These are phyloP conservation scores for Bombus balteatus DNA, from an alignment of 1,140 invertebrate genomes.

Conservation along the genomic window DNA sequence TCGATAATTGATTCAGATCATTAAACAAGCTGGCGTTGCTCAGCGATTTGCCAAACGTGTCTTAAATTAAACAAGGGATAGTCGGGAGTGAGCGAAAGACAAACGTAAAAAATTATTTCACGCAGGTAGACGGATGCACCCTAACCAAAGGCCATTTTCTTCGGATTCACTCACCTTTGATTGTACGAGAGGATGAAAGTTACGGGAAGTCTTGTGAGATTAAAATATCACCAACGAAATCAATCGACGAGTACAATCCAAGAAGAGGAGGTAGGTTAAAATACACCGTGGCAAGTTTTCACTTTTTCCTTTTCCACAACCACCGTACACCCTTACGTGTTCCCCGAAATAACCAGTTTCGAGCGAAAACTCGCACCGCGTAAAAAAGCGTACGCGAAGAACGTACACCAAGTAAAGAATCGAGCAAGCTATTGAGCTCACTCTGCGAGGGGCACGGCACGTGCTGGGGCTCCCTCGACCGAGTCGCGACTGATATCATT, in stretches of 20 bases:
- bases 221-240: neutral
- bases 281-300: slow-evolving; percentile 12
- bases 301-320: neutral
- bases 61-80: neutral
- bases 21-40: too few relatives aligned
- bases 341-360: neutral
- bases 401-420: slow-evolving; percentile 2
- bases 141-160: neutral
- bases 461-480: slow-evolving; percentile 77
- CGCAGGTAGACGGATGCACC: neutral
- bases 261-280: neutral
- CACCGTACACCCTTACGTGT: slow-evolving; percentile 15
- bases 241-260: neutral
- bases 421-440: slow-evolving; percentile 20
- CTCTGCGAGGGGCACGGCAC: slow-evolving; percentile 70
- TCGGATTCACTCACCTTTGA: slow-evolving; percentile 26
- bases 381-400: neutral
- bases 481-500: slow-evolving; percentile 80
- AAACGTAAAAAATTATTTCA: neutral
- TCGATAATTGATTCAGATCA: neutral
- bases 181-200: neutral
- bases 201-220: neutral
- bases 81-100: neutral
- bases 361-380: neutral
- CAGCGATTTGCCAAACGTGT: neutral